Base-by-base conservation (phyloP, 2,888 invertebrate species). In the Siphlonurus alternatus region DNA sequence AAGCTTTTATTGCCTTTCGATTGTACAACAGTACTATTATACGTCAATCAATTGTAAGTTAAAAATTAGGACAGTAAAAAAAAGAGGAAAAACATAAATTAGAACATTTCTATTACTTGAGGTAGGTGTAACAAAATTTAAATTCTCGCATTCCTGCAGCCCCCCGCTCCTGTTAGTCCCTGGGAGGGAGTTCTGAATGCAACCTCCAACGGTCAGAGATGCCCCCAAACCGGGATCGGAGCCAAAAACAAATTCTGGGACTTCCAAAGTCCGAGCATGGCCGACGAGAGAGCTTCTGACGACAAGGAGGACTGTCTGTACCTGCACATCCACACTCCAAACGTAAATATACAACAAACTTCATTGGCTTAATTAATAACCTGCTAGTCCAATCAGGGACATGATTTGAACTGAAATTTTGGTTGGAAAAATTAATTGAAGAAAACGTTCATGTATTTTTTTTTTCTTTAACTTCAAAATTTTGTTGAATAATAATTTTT, bases 221-320 rank as follows among this genome's bases (percentile, higher is more conserved):
- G 63, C n/a, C 63, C 63, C 22, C 63, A 63, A 20, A 63, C 59
- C 18, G 63, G 63, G 19, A 1, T 63, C 19, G 54, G 54, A 19
- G 38, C 38, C 38, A 38, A 38, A 25, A 23, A n/a, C 20, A 59
- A 38, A 15, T 38, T 38, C 38, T 38, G 38, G 38, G 38, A 38
- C 38, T 38, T 38, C 38, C 38, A 38, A 38, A 38, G 15, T 38
- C 7, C 38, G 5, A 15, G 15, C 38, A 10, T 15, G 5, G 38
- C 5, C 2, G 20, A 63, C 10, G n/a, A 5, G 23, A 22, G 25
- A 5, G 25, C 15, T 5, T 2, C 2, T 7, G 61, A n/a, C 7
- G 63, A 54, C 23, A 1, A 22, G 2, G 64, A 64, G 24, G 64
- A 64, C 61, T 64, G 64, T 23, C 53, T 64, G 5, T 64, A 20